Base-by-base conservation (phyloP, 2,113 vertebrate species). In the Istiophorus platypterus region DNA sequence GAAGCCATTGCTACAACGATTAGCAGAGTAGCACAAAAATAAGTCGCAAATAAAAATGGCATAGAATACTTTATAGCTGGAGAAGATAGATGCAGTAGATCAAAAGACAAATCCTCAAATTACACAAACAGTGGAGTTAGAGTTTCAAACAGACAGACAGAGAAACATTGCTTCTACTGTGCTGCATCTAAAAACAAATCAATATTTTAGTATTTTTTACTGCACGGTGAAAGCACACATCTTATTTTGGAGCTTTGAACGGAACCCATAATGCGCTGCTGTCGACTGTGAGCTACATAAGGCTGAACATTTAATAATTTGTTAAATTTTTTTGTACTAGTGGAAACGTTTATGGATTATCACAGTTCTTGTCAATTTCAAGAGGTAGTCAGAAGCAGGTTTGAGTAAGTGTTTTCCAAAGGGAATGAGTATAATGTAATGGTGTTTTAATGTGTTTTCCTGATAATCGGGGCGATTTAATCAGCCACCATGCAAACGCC, bases 381-480 rank as follows among this genome's bases (percentile, higher is more conserved):
- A 27, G 29, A 26, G 22, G 14, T 54, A 65, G 20, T 59, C 18
- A 22, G 27, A 52, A 7, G 7, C 7, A 62, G n/a, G 10, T 62
- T 39, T 76, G 39, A 76, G 65, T 81, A 29, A 11, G 18, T 29
- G 27, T 71, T 75, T 58, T 26, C 29, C 64, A 7, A 24, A 57
- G 37, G 20, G 34, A 57, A 58, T 41, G 34, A 12, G 15, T 45
- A 27, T 65, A 12, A 57, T 63, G 61, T 51, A 20, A n/a, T 11
- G 12, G 10, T 34, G 39, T 51, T 56, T 72, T 0, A 0, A 3
- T 65, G 47, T 14, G 29, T 61, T 61, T 31, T 37, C 26, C 8
- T 72, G 29, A 54, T 68, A 66, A 67, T 88, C 74, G 76, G 63
- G 26, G 34, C 37, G 72, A 87, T 84, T 81, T 61, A 66, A 77